Evolutionary conservation across 2,113 vertebrate species (phyloP), one percentile per base, ranked within the genome.

Genomic region (Pavo muticus): DNA sequence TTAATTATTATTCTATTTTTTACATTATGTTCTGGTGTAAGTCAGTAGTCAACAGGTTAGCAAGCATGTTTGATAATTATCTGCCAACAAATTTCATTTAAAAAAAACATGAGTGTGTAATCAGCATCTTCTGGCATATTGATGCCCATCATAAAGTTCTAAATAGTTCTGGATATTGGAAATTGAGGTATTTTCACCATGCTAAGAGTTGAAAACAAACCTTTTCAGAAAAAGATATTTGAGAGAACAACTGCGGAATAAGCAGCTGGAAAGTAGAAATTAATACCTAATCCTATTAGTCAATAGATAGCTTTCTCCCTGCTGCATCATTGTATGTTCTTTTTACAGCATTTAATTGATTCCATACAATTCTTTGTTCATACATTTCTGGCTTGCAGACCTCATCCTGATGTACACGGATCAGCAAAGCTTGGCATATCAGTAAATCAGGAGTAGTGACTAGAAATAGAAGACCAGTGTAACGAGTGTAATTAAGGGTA

Each of bases 221-320:
- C 39, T 80, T 77, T 83, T 71, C 39, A 67, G 67, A n/a, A 27
- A 61, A 64, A 74, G 39, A 8, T 35, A 27, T 82, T 83, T 83
- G 10, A 64, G 35, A n/a, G 68, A 82, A 63, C 54, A 83, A 93
- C 32, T 48, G 47, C 80, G 35, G 50, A 52, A 64, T 90, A 77
- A 87, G 25, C 54, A 83, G 19, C 79, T 67, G 79, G 60, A 91
- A 83, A 61, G 32, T 11, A 75, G 69, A 81, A 90, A 84, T 90
- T 78, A 71, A 88, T 68, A 90, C 69, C 72, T 91, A 91, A 93
- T 95, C 87, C 78, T 77, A 19, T 93, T 85, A 91, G 87, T 65
- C 93, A 93, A 84, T 95, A 69, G 57, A 50, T 64, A 60, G 35
- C 35, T 83, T 95, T 78, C 80, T 95, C 72, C 39, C 50, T 71